A percentile compares a stretch with the other conserved stretches of the same genome.
phyloP scores from a whole-genome alignment of 2,888 invertebrate species.

The Caenorhabditis sulstoni region DNA sequence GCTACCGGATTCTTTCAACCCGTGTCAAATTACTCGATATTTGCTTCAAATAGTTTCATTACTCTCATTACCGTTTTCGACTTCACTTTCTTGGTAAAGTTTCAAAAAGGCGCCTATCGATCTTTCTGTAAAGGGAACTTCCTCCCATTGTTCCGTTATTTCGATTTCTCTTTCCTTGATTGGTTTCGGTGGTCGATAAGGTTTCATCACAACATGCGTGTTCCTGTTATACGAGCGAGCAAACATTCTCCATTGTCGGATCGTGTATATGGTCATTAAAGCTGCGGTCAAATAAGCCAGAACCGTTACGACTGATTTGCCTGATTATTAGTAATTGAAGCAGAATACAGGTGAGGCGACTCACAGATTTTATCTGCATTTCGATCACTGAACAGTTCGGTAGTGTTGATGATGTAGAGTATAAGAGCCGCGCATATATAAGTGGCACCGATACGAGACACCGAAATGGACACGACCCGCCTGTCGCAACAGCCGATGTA shows the following conservation, averaged over 20 bases:
- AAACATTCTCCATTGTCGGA: neutral
- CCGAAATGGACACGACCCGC: too few relatives aligned
- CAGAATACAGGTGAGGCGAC: too few relatives aligned
- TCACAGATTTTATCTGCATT: too few relatives aligned
- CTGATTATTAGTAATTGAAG: too few relatives aligned
- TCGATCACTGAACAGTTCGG: too few relatives aligned
- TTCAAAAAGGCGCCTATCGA: neutral
- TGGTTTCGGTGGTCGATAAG: neutral
- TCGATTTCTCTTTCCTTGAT: neutral
- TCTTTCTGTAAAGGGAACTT: slow-evolving; percentile 11
- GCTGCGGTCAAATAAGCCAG: neutral
- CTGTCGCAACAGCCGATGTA: neutral
- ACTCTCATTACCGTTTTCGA: neutral
- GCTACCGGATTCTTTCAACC: slow-evolving; percentile 27
- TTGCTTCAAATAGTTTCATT: neutral
- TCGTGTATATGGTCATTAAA: neutral
- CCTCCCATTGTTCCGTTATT: slow-evolving; percentile 14
- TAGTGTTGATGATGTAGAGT: too few relatives aligned
- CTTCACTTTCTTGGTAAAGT: neutral
- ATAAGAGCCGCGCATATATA: too few relatives aligned
- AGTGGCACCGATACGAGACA: too few relatives aligned
- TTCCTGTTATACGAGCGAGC: neutral
- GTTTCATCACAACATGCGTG: neutral
- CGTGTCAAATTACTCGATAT: slow-evolving; percentile 20
- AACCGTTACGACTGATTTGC: too few relatives aligned